Evolutionary conservation across 2,113 vertebrate genomes (phyloP), one percentile per base, ranked within the genome.

Genomic region (Girardinichthys multiradiatus): DNA sequence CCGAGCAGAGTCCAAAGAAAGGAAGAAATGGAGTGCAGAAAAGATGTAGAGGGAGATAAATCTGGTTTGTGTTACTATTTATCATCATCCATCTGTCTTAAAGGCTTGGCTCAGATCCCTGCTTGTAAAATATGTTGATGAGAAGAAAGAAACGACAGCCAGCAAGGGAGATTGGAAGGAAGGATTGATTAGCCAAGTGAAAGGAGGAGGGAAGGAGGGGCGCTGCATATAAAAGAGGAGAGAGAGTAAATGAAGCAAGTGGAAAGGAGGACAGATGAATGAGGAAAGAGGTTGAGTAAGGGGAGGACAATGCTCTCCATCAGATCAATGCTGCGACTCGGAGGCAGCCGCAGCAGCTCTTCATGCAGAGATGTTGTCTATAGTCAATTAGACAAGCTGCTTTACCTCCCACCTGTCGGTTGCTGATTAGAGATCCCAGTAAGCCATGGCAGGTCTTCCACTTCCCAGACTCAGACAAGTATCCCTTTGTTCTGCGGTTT

Each of bases 101-200:
- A 79, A 91, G 79, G 77, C 81, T 88, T 89, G 87, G 88, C 88
- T 88, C 73, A 65, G 76, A 87, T 86, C 68, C 79, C 79, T 66
- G 3, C 33, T 63, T 45, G 78, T 85, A 69, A 57, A 88, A 86
- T 81, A 89, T 81, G 86, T 85, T 84, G 76, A 89, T 85, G 75
- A 75, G 71, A 76, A 78, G 79, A 67, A 80, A 80, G 81, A 72
- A 64, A 76, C 11, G 4, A 70, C 33, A 48, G 76, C 45, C 28
- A 48, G 76, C 33, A 21, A 80, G 80, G 74, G 83, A 84, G 81
- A 81, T 51, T 69, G 57, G 73, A 75, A 79, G 78, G 83, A 82
- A 80, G 80, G 76, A 88, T 75, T 90, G 86, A 91, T 91, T 86
- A 86, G 74, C 66, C 62, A 75, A 83, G 79, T 64, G 74, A 75